Percentiles rank a stretch among this genome's conserved stretches.
These are phyloP conservation scores for Ormyrus rosae DNA, from an alignment of 2,888 invertebrate genomes.

Conservation along the genomic window DNA sequence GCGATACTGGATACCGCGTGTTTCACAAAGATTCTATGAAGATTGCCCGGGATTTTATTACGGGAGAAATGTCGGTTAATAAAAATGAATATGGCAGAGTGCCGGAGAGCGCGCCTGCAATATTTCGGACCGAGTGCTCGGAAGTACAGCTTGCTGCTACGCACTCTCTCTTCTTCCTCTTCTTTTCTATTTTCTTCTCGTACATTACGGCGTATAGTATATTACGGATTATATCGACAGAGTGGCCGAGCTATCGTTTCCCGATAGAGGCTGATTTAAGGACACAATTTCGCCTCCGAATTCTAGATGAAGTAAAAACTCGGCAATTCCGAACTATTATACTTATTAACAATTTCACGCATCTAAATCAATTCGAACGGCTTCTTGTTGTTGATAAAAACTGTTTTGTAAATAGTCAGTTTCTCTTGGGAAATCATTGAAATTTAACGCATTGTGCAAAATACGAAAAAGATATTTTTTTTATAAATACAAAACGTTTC, in stretches of 20 bases:
- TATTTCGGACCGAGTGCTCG: constrained; percentile 53
- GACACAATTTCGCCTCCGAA: constrained; percentile 3
- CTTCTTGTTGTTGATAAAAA: too few species aligned
- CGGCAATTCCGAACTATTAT: too few species aligned
- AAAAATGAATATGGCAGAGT: constrained; percentile 72
- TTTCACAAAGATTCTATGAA: constrained; percentile 76
- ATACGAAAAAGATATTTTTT: constrained; percentile 6
- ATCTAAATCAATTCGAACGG: too few species aligned
- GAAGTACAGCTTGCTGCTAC: constrained; percentile 16
- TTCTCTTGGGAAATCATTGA: too few species aligned
- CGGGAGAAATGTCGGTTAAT: constrained; percentile 76
- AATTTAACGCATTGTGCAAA: background rate
- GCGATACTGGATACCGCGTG: constrained; percentile 74
- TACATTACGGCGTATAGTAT: constrained; percentile 47
- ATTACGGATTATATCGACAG: constrained; percentile 50
- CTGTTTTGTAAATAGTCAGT: too few species aligned
- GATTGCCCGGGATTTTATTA: constrained; percentile 76
- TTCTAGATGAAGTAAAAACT: too few species aligned
- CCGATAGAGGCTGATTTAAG: constrained; percentile 53
- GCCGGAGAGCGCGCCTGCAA: constrained; percentile 20
- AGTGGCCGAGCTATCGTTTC: constrained; percentile 39
- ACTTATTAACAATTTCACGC: too few species aligned
- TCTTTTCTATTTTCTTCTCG: constrained; percentile 53
- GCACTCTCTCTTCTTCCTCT: constrained; percentile 16
- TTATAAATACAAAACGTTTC: background rate